Evolutionary conservation across 2,888 invertebrate species (phyloP).

Genomic region (Neoitamus cyanurus): DNA sequence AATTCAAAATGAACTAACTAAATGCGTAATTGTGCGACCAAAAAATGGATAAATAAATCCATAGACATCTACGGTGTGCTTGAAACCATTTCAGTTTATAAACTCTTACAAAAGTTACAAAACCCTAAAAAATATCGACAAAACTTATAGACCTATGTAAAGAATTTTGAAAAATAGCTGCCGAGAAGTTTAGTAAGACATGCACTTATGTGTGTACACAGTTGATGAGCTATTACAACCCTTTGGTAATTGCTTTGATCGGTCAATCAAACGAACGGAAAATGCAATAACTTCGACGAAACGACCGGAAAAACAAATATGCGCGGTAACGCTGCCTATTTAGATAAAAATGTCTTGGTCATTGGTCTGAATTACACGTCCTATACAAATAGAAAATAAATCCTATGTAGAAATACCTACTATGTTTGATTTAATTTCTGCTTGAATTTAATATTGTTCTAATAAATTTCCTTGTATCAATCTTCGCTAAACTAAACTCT

Average conservation of each 20-base stretch:
- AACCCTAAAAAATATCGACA: not conserved
- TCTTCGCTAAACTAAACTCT: constrained; percentile 43
- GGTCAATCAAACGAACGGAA: not conserved
- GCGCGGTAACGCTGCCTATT: constrained; percentile 20
- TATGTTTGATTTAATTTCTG: constrained; percentile 44
- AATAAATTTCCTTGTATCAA: constrained; percentile 44
- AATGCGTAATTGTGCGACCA: not conserved
- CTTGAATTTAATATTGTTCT: constrained; percentile 43
- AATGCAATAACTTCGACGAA: not conserved
- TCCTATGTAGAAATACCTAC: constrained; percentile 34
- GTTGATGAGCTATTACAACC: constrained; percentile 4
- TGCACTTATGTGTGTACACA: not conserved
- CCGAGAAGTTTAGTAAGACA: not conserved
- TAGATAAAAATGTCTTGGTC: constrained; percentile 35
- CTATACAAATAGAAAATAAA: constrained; percentile 40
- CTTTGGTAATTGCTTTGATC: constrained; percentile 23
- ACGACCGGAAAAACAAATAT: not conserved
- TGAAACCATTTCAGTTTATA: not conserved
- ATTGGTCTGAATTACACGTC: constrained; percentile 29
- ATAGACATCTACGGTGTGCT: not conserved
- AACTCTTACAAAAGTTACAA: not conserved
- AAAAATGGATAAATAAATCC: not conserved
- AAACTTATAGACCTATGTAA: not conserved
- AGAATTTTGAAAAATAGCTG: constrained; percentile 13
- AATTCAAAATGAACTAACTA: not conserved